A percentile compares a stretch with the other conserved stretches of the same genome.
These are phyloP conservation scores for Thunnus maccoyii DNA, from an alignment of 2,113 vertebrate species.

Conservation along the genomic window DNA sequence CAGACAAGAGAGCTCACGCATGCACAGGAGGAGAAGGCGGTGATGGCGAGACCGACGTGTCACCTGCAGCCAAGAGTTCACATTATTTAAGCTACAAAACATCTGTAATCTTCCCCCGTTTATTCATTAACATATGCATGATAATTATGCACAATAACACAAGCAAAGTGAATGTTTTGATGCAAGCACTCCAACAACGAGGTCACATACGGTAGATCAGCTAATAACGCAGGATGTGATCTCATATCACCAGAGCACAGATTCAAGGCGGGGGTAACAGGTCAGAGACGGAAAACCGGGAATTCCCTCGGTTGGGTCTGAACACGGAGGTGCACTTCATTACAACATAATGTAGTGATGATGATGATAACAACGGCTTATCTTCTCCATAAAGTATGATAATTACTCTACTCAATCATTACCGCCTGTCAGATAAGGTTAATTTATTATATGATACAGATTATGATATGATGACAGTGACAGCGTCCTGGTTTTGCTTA, in stretches of 20 bases:
- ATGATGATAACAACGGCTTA: slow-evolving; percentile 14
- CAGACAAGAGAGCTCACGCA: slow-evolving; percentile 7
- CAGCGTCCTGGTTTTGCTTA: not conserved
- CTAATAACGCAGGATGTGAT: slow-evolving; percentile 25
- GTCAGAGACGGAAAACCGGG: slow-evolving; percentile 25
- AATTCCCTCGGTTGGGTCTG: slow-evolving; percentile 9
- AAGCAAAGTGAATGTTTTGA: slow-evolving; percentile 21
- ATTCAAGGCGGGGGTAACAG: slow-evolving; percentile 11
- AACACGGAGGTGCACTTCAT: slow-evolving; percentile 3
- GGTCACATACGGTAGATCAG: slow-evolving; percentile 22
- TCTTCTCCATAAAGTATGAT: slow-evolving; percentile 25
- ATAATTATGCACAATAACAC: slow-evolving; percentile 27
- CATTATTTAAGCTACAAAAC: not conserved
- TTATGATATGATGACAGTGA: slow-evolving; percentile 8
- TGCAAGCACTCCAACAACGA: slow-evolving; percentile 19
- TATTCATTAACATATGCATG: slow-evolving; percentile 11
- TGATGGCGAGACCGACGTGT: not conserved
- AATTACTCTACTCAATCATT: slow-evolving; percentile 4
- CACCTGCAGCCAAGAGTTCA: not conserved
- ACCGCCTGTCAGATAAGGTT: not conserved
- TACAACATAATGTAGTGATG: slow-evolving; percentile 6
- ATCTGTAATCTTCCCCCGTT: not conserved
- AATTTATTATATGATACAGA: not conserved
- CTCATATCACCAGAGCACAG: slow-evolving; percentile 32
- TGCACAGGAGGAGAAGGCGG: slow-evolving; percentile 16